A percentile compares a stretch with the other conserved stretches of the same genome.
phyloP scores from a whole-genome alignment of 2,113 vertebrate genomes.

The Pangasianodon gigas region DNA sequence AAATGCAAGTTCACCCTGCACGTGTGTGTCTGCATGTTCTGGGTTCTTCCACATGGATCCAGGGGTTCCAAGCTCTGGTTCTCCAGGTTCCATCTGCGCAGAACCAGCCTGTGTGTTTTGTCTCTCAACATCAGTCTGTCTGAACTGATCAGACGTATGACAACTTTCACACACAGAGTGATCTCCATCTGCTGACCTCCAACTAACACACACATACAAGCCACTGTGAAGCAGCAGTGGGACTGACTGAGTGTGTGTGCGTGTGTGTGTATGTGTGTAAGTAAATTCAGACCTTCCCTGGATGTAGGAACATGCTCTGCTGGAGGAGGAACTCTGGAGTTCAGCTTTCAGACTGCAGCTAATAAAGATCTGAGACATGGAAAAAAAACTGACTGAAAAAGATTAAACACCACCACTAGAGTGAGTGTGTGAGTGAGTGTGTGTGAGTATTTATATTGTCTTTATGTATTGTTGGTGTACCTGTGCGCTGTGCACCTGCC shows the following conservation, averaged over 20 bases:
- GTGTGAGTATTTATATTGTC: not conserved
- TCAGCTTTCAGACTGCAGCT: slow-evolving; percentile 70
- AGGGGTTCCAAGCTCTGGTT: not conserved
- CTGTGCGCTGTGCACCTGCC: slow-evolving; percentile 35
- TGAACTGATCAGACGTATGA: not conserved
- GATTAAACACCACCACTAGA: no score
- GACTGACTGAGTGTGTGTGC: no score
- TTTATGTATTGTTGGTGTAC: slow-evolving; percentile 11
- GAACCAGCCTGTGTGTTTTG: not conserved
- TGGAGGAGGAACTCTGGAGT: not conserved
- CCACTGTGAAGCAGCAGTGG: slow-evolving; percentile 29
- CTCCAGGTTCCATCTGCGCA: not conserved
- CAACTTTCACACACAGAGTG: slow-evolving; percentile 40
- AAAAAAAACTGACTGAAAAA: not conserved
- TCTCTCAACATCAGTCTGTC: not conserved
- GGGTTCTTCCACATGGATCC: not conserved
- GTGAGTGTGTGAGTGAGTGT: no score
- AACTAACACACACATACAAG: slow-evolving; percentile 5
- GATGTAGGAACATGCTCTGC: slow-evolving; percentile 69
- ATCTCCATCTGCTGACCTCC: slow-evolving; percentile 45
- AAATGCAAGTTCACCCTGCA: not conserved
- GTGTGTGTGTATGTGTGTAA: not conserved
- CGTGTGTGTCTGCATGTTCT: not conserved
- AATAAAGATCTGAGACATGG: slow-evolving; percentile 65
- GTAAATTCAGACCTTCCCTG: slow-evolving; percentile 32